Evolutionary conservation across 2,113 vertebrate genomes (phyloP).

Genomic region (Pavo muticus): DNA sequence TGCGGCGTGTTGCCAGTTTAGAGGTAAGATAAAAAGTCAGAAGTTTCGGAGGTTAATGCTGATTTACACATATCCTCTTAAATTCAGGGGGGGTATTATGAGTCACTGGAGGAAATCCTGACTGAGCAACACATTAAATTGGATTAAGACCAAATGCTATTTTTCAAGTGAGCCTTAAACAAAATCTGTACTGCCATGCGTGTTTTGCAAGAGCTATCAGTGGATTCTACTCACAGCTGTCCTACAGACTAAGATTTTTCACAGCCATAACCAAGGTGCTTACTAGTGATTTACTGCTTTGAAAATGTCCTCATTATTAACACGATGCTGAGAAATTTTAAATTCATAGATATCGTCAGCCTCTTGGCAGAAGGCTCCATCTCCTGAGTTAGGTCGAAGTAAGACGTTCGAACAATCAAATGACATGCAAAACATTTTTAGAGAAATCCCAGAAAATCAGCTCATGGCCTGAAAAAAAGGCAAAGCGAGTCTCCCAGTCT

Average conservation of each 20-base stretch:
- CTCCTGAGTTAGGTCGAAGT: neutral
- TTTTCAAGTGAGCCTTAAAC: conserved; percentile 22
- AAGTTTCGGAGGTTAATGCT: neutral
- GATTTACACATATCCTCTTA: conserved; percentile 39
- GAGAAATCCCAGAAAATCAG: neutral
- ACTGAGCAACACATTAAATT: conserved; percentile 32
- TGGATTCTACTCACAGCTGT: neutral
- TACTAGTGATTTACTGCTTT: neutral
- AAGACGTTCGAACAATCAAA: neutral
- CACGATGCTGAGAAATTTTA: neutral
- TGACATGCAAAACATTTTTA: neutral
- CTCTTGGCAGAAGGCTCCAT: neutral
- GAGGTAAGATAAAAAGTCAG: neutral
- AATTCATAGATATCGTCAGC: neutral
- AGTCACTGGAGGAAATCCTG: conserved; percentile 62
- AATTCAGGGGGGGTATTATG: conserved; percentile 49
- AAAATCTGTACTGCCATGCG: neutral
- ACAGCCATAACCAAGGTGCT: neutral
- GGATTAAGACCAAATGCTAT: conserved; percentile 46
- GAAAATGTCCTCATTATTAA: neutral
- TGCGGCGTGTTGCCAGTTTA: neutral
- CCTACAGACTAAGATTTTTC: neutral
- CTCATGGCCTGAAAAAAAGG: neutral
- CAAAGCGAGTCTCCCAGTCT: neutral
- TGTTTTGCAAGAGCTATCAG: neutral